A percentile compares a stretch with the other conserved stretches of the same genome.
Conservation (phyloP, 2,113 vertebrate species). For the Sterrhoptilus dennistouni region DNA sequence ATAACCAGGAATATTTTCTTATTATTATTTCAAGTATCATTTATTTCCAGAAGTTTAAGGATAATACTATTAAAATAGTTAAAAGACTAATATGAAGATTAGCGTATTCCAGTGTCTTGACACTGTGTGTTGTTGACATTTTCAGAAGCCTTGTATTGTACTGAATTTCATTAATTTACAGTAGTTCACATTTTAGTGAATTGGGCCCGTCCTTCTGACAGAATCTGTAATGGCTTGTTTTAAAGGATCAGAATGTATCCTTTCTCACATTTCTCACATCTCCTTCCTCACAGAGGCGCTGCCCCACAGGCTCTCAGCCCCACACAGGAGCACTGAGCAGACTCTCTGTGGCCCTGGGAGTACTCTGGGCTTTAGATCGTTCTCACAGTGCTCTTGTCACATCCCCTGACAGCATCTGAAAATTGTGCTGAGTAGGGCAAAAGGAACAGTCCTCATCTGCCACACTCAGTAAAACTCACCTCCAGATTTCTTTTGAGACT, state of each 20-base stretch:
- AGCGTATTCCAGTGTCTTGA: not conserved
- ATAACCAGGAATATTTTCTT: not conserved
- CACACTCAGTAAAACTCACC: not conserved
- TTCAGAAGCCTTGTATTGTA: not conserved
- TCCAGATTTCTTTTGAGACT: not conserved
- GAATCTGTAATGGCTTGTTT: not conserved
- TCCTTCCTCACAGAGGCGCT: not conserved
- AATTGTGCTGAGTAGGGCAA: not conserved
- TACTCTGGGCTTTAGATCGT: not conserved
- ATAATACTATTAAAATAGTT: not conserved
- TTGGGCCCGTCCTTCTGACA: not conserved
- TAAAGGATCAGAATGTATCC: not conserved
- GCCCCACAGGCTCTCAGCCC: not conserved
- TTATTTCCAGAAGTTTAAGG: not conserved
- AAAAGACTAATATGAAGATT: not conserved
- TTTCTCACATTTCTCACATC: not conserved
- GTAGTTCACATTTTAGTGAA: not conserved
- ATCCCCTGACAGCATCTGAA: not conserved
- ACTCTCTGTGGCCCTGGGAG: accelerated
- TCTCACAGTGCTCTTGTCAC: not conserved
- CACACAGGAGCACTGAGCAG: not conserved
- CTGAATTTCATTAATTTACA: not conserved
- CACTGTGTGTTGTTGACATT: not conserved
- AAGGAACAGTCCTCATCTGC: not conserved
- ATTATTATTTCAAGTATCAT: not conserved